These are phyloP conservation scores for Podarcis siculus DNA, from an alignment of 2,797 vertebrate genomes.

Conservation along the genomic window DNA sequence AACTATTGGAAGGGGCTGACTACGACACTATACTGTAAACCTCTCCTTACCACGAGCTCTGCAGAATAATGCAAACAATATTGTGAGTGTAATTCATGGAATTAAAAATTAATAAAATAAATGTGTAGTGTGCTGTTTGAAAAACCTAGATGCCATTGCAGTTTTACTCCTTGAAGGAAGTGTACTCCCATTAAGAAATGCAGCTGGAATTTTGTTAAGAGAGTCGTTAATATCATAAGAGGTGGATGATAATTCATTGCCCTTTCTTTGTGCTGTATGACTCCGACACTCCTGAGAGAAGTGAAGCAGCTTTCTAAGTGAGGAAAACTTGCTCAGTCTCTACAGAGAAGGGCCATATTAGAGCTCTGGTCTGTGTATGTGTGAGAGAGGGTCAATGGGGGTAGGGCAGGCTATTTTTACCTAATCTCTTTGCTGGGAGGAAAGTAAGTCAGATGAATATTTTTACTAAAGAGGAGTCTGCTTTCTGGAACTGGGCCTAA, in stretches of 20 bases:
- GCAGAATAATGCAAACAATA: neutral
- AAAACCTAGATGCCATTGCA: constrained; percentile 20
- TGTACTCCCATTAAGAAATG: constrained; percentile 15
- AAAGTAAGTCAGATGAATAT: neutral
- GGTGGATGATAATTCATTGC: neutral
- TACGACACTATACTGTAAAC: neutral
- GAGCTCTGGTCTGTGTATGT: neutral
- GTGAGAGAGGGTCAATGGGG: neutral
- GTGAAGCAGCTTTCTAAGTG: neutral
- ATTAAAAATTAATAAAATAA: neutral
- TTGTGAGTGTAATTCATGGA: neutral
- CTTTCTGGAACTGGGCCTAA: neutral
- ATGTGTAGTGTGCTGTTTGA: neutral
- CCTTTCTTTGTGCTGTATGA: neutral
- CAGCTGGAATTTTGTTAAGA: constrained; percentile 14
- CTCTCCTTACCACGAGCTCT: neutral
- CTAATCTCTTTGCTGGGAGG: neutral
- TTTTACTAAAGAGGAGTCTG: neutral
- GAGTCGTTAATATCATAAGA: neutral
- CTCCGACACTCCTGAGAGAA: neutral
- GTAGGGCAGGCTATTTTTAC: neutral
- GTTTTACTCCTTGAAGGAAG: neutral
- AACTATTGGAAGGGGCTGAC: neutral
- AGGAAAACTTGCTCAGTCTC: fast-evolving
- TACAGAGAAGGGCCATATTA: neutral